phyloP scores from a whole-genome alignment of 2,113 vertebrate species.

The Calidris pugnax region DNA sequence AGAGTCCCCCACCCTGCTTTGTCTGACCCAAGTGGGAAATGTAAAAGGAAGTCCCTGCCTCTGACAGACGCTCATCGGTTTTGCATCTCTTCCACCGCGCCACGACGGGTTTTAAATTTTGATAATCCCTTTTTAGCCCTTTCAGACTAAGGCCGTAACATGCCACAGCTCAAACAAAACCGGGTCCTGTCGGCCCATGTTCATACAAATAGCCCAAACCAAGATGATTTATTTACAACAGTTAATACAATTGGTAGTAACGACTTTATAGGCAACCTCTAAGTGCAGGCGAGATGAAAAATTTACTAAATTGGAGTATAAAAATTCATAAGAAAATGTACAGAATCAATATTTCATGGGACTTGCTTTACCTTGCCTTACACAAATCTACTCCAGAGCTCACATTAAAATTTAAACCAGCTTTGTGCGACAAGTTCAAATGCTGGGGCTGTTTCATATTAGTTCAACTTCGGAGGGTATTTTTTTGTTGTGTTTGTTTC shows the following conservation, averaged over 20 bases:
- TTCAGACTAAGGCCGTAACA: conserved; percentile 14
- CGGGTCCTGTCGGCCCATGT: conserved; percentile 57
- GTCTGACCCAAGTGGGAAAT: neutral
- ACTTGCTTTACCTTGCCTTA: conserved; percentile 96
- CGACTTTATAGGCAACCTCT: conserved; percentile 87
- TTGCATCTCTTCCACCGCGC: neutral
- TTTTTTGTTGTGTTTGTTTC: conserved; percentile 78
- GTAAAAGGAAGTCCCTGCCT: neutral
- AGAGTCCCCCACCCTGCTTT: neutral
- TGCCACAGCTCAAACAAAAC: conserved; percentile 53
- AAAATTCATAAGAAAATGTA: conserved; percentile 99
- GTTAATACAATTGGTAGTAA: conserved; percentile 84
- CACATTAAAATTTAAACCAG: conserved; percentile 95
- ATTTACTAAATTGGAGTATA: conserved; percentile 96
- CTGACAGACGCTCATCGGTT: neutral
- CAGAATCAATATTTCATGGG: conserved; percentile 99
- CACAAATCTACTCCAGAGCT: conserved; percentile 95
- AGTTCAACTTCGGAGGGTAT: conserved; percentile 82
- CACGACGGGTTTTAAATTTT: conserved; percentile 50
- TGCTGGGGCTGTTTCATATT: conserved; percentile 86
- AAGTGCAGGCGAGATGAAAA: conserved; percentile 92
- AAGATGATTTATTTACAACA: conserved; percentile 83
- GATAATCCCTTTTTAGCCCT: conserved; percentile 62
- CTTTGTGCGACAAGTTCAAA: conserved; percentile 87
- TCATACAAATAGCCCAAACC: conserved; percentile 72